A percentile compares a stretch with the other conserved stretches of the same genome.
Conservation (phyloP, 2,888 invertebrate genomes). For the Nomada fabriciana region DNA sequence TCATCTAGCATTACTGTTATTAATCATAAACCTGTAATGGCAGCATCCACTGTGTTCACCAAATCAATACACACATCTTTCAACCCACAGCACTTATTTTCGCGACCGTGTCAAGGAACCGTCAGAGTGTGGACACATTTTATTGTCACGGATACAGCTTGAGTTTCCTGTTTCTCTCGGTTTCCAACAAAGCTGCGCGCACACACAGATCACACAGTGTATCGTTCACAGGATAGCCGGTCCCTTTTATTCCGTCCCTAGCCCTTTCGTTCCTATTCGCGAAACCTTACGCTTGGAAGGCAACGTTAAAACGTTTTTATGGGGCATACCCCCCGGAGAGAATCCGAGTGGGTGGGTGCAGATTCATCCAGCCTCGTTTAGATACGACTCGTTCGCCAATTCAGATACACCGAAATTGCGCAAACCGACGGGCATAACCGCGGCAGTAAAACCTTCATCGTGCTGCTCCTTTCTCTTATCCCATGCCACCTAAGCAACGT, state of each 20-base stretch:
- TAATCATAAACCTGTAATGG: too few species aligned
- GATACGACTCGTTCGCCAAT: conserved; percentile 75
- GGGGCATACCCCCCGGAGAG: conserved; percentile 59
- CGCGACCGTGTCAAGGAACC: conserved; percentile 5
- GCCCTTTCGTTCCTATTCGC: conserved; percentile 24
- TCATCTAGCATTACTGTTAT: too few species aligned
- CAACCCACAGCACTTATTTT: not conserved
- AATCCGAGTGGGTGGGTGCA: conserved; percentile 63
- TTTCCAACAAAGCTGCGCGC: conserved; percentile 15
- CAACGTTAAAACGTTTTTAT: conserved; percentile 67
- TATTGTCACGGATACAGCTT: conserved; percentile 26
- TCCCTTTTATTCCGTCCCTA: conserved; percentile 22
- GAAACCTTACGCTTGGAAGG: conserved; percentile 46
- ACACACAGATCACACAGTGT: conserved; percentile 33
- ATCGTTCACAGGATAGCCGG: conserved; percentile 18
- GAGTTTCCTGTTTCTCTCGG: conserved; percentile 18
- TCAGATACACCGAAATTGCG: conserved; percentile 77
- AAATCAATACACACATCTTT: not conserved
- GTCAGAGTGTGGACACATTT: conserved; percentile 3
- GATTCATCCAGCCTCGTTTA: conserved; percentile 76
- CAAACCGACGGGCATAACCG: conserved; percentile 75
- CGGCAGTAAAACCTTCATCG: conserved; percentile 75
- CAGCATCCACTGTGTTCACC: not conserved
- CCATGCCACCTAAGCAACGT: not conserved
- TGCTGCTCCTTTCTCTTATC: conserved; percentile 26